Conservation (phyloP, 2,888 invertebrate species). For the Sepioteuthis lessoniana region DNA sequence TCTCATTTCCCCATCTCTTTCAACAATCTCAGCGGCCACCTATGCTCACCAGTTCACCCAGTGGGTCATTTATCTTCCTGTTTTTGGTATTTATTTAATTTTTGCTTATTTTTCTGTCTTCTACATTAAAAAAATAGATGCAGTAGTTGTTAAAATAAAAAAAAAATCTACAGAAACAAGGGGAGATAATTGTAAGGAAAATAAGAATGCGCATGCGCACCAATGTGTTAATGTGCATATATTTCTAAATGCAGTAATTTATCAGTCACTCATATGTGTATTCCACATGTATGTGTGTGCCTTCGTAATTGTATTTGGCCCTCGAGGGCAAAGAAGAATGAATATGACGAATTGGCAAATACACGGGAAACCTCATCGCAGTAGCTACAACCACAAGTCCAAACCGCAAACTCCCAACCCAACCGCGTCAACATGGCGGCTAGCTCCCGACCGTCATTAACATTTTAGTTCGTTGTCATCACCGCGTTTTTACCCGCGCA, state of each 20-base stretch:
- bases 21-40: not conserved
- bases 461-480: conserved; percentile 4
- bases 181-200: not conserved
- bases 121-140: not conserved
- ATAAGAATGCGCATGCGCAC: not conserved
- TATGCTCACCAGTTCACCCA: not conserved
- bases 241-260: not conserved
- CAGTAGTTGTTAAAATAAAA: not conserved
- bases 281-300: not conserved
- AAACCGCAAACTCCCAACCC: not conserved
- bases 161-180: not conserved
- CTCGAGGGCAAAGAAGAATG: conserved; percentile 2
- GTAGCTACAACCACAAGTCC: conserved; percentile 16
- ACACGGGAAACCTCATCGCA: not conserved
- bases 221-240: not conserved
- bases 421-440: not conserved
- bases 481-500: not conserved
- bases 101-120: not conserved
- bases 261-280: not conserved
- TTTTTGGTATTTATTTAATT: not conserved
- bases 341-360: conserved; percentile 16
- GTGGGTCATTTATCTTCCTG: not conserved
- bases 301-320: not conserved
- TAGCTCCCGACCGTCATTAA: not conserved
- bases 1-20: not conserved